Conservation (phyloP, 2,113 vertebrate species). For the Abramis brama region DNA sequence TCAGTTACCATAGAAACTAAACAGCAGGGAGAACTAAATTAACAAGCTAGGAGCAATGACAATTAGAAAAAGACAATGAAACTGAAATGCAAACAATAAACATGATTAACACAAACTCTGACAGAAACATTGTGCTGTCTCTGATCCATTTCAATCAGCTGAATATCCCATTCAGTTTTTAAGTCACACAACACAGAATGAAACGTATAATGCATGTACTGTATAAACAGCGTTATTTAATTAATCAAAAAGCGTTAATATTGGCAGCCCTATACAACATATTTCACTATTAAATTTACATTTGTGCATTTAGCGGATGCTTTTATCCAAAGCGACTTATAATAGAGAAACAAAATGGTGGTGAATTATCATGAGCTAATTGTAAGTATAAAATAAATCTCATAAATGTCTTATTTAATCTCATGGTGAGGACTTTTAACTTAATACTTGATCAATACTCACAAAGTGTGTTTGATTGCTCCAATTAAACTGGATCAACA, state of each 20-base stretch:
- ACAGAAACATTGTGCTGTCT: background rate
- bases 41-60: too few relatives aligned
- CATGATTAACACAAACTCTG: too few relatives aligned
- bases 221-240: background rate
- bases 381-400: background rate
- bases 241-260: background rate
- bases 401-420: background rate
- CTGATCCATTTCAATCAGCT: background rate
- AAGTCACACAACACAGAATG: background rate
- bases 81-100: too few relatives aligned
- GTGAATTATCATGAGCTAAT: background rate
- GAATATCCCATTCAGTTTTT: background rate
- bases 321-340: background rate
- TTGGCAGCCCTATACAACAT: background rate
- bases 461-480: background rate
- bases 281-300: background rate
- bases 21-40: too few relatives aligned
- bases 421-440: background rate
- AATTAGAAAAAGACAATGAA: too few relatives aligned
- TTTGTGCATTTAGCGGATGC: background rate
- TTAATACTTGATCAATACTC: background rate
- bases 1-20: too few relatives aligned
- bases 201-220: background rate
- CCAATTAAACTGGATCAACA: background rate
- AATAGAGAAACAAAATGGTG: background rate